These are phyloP conservation scores for Sebastolobus altivelis DNA, from an alignment of 2,797 vertebrate genomes.

Conservation along the genomic window DNA sequence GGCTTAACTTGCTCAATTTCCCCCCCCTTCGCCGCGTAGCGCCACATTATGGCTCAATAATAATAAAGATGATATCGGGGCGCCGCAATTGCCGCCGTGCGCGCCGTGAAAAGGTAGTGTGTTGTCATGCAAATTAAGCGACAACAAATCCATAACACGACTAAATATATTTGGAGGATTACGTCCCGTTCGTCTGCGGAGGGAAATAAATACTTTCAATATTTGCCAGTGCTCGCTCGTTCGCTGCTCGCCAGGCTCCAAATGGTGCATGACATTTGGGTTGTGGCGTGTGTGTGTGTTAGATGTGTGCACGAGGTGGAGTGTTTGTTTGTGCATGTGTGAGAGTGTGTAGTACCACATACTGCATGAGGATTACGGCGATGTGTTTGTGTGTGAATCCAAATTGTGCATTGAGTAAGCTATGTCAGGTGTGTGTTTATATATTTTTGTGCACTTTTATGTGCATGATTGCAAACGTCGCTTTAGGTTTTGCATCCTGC, in stretches of 20 bases:
- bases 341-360: constrained; percentile 41
- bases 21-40: constrained; percentile 59
- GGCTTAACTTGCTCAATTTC: constrained; percentile 83
- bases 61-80: constrained; percentile 84
- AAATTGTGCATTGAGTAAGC: constrained; percentile 5
- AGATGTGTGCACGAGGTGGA: not conserved
- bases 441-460: not conserved
- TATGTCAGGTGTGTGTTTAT: not conserved
- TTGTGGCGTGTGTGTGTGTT: constrained; percentile 21
- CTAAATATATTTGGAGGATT: constrained; percentile 83
- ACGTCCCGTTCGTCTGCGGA: constrained; percentile 74
- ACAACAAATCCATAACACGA: constrained; percentile 82
- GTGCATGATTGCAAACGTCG: constrained; percentile 3
- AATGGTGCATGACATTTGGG: constrained; percentile 67
- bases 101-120: constrained; percentile 71
- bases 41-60: constrained; percentile 80
- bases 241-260: constrained; percentile 64
- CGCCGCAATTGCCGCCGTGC: constrained; percentile 68
- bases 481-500: constrained; percentile 9
- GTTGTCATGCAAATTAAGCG: constrained; percentile 86
- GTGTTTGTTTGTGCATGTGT: constrained; percentile 20
- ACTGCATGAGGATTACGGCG: constrained; percentile 11
- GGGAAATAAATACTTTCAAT: constrained; percentile 75
- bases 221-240: constrained; percentile 64
- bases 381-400: constrained; percentile 9